Percentiles rank a stretch among this genome's conserved stretches.
Conservation (phyloP, 1,140 invertebrate genomes). For the Halictus rubicundus region DNA sequence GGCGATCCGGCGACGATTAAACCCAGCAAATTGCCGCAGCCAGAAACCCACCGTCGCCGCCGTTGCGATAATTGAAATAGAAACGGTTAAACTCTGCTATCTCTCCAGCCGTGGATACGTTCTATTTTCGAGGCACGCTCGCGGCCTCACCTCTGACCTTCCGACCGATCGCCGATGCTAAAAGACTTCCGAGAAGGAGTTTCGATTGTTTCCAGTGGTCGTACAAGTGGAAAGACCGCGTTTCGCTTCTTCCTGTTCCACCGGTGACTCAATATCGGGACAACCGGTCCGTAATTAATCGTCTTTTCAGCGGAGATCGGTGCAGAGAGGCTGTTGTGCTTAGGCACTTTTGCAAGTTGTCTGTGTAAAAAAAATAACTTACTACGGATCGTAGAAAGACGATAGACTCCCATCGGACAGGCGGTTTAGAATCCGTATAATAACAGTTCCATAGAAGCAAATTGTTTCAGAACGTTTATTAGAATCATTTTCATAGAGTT, state of each 20-base stretch:
- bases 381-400: too few species aligned
- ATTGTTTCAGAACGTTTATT: too few species aligned
- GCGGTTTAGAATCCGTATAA: too few species aligned
- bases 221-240: constrained; percentile 7
- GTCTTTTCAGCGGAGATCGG: neutral
- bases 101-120: constrained; percentile 10
- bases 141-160: constrained; percentile 33
- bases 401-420: too few species aligned
- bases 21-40: constrained; percentile 19
- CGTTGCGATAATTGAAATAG: constrained; percentile 42
- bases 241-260: neutral
- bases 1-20: constrained; percentile 29
- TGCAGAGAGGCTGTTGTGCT: too few species aligned
- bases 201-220: neutral
- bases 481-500: too few species aligned
- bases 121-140: constrained; percentile 43
- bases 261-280: neutral
- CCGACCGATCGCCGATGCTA: constrained; percentile 19
- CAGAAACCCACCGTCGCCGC: neutral
- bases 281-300: neutral
- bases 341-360: too few species aligned
- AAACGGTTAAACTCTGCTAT: constrained; percentile 21
- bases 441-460: too few species aligned
- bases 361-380: too few species aligned
- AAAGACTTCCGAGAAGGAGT: constrained; percentile 29